Base-by-base conservation (phyloP, 2,797 vertebrate species). In the Telmatherina bonti region DNA sequence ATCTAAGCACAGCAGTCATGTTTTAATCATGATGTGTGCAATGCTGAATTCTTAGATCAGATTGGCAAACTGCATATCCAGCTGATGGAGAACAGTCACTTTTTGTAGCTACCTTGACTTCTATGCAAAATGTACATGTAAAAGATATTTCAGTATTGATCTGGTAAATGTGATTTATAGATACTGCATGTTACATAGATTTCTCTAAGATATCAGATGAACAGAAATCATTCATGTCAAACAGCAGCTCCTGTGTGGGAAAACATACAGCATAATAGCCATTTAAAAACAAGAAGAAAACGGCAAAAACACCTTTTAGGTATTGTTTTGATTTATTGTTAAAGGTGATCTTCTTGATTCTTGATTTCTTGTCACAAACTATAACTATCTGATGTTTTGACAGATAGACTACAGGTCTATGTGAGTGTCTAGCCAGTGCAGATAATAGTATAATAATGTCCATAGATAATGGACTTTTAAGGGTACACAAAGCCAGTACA, bases 1-100 rank as follows among this genome's bases (percentile, higher is more conserved):
- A 91, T 88, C 67, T 16, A 66, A 67, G 70, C 22, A 38, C 47
- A 75, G 70, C 24, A 11, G 60, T 74, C 66, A 86, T 91, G 70
- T 81, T 89, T 89, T 85, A 90, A 87, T 79, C 79, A 92, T 86
- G 70, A 51, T 26, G 2, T 67, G 49, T 55, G 73, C 78, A 65
- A 41, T 35, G 60, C 73, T 67, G 70, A 73, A 67, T 70, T 81
- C 70, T 70, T 54, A 63, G 35, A 59, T 53, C 69, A 68, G 57
- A 70, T 24, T 45, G 0, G 2, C 58, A 56, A 52, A 29, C 56
- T 67, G 54, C 54, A 62, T 64, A 24, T 63, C 52, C 47, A 35
- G 8, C 30, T 31, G 18, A n/a, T 54, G 53, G 24, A 67, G 58
- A 62, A 26, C 16, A 62, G 35, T 9, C 4, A 4, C 20, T 55